Percentiles rank a stretch among this genome's conserved stretches.
These are phyloP conservation scores for Fissipunctia ypsillon DNA, from an alignment of 2,888 invertebrate genomes.

Conservation along the genomic window DNA sequence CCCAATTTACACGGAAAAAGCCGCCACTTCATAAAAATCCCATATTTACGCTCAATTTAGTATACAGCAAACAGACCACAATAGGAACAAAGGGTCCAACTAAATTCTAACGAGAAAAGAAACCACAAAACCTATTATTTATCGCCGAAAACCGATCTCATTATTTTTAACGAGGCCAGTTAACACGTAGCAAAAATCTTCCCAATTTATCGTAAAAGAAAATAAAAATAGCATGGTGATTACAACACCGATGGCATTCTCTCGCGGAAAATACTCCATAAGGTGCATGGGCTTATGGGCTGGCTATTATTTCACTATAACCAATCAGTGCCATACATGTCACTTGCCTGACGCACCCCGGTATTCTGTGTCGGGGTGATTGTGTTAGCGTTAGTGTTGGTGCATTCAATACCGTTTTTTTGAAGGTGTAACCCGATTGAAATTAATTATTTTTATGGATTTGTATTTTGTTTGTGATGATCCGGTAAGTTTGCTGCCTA, in stretches of 20 bases:
- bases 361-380: conserved; percentile 65
- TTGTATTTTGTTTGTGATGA: background rate
- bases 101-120: conserved; percentile 71
- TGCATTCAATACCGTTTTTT: conserved; percentile 58
- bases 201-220: conserved; percentile 84
- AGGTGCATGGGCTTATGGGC: conserved; percentile 74
- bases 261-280: conserved; percentile 66
- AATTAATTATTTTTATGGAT: conserved; percentile 18
- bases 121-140: conserved; percentile 78
- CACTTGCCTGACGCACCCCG: conserved; percentile 85
- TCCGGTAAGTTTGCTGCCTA: background rate
- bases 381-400: conserved; percentile 64
- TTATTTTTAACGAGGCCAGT: conserved; percentile 87
- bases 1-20: conserved; percentile 39
- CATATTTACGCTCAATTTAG: conserved; percentile 61
- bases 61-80: conserved; percentile 59
- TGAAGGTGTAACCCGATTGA: conserved; percentile 8
- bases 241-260: conserved; percentile 68
- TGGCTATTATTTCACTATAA: conserved; percentile 87
- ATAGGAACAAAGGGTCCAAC: conserved; percentile 58
- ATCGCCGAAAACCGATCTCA: conserved; percentile 82
- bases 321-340: conserved; percentile 87
- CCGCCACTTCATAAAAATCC: conserved; percentile 45
- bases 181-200: conserved; percentile 83
- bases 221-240: conserved; percentile 80